phyloP scores from a whole-genome alignment of 2,113 vertebrate species.

The Nothoprocta perdicaria region DNA sequence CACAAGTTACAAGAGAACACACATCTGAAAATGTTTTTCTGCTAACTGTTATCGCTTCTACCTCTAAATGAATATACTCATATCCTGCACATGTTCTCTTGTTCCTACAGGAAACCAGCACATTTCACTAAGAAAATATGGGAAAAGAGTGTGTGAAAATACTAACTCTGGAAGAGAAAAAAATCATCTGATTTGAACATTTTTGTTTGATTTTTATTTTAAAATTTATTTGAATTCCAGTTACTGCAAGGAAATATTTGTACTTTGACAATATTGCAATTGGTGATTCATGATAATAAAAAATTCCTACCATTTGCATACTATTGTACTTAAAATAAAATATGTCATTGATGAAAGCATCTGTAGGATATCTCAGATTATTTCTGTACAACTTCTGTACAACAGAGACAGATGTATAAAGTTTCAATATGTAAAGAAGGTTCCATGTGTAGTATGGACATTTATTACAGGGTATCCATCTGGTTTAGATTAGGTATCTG shows the following conservation, averaged over 20 bases:
- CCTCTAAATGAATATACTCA: not conserved
- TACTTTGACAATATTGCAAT: not conserved
- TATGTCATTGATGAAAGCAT: not conserved
- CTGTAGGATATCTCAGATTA: not conserved
- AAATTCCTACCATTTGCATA: not conserved
- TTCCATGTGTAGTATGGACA: not conserved
- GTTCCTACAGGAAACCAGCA: not conserved
- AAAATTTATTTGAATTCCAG: not conserved
- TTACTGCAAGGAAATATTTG: not conserved
- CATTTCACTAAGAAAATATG: not conserved
- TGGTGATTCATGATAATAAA: not conserved
- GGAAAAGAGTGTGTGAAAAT: not conserved
- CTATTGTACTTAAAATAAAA: not conserved
- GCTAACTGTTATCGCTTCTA: not conserved
- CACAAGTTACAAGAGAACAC: not conserved
- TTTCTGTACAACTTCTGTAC: not conserved
- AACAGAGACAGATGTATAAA: not conserved
- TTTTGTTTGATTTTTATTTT: too few relatives aligned
- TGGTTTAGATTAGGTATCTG: not conserved
- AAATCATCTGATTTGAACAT: too few relatives aligned
- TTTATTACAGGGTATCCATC: not conserved
- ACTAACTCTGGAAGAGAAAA: not conserved
- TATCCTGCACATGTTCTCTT: fast-evolving
- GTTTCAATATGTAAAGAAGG: not conserved
- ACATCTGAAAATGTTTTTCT: not conserved